Evolutionary conservation across 1,140 invertebrate species (phyloP).

Genomic region (Drosophila carrolli): DNA sequence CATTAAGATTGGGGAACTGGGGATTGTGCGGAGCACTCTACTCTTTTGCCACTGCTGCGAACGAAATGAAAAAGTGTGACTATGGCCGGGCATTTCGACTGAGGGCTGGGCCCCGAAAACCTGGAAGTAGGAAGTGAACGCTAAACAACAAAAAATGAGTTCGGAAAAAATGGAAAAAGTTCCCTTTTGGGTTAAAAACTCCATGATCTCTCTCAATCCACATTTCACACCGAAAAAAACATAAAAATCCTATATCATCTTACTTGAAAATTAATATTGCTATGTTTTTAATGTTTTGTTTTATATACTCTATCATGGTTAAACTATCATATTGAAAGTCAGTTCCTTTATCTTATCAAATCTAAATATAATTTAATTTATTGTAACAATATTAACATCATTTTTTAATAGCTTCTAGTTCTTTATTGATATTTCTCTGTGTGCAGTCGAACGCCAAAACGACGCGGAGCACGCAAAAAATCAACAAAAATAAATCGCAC

Average conservation of each 20-base stretch:
- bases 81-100: constrained; percentile 23
- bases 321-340: too few relatives aligned
- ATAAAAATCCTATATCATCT: too few relatives aligned
- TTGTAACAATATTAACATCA: too few relatives aligned
- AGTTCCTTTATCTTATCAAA: too few relatives aligned
- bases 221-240: not conserved
- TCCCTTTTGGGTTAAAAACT: constrained; percentile 46
- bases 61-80: constrained; percentile 66
- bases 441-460: constrained; percentile 24
- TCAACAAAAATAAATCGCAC: constrained; percentile 84
- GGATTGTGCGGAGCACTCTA: constrained; percentile 19
- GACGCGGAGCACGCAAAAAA: constrained; percentile 68
- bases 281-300: too few relatives aligned
- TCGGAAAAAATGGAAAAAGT: constrained; percentile 47
- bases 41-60: constrained; percentile 13
- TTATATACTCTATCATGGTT: too few relatives aligned
- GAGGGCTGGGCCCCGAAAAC: constrained; percentile 40
- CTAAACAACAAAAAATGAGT: constrained; percentile 27
- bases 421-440: not conserved
- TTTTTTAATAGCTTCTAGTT: too few relatives aligned
- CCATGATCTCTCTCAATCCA: not conserved
- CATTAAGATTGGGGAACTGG: constrained; percentile 59
- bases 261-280: too few relatives aligned
- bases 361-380: too few relatives aligned
- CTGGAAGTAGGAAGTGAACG: constrained; percentile 76